Conservation (phyloP, 2,888 invertebrate species). For the Dendrolimus pini region DNA sequence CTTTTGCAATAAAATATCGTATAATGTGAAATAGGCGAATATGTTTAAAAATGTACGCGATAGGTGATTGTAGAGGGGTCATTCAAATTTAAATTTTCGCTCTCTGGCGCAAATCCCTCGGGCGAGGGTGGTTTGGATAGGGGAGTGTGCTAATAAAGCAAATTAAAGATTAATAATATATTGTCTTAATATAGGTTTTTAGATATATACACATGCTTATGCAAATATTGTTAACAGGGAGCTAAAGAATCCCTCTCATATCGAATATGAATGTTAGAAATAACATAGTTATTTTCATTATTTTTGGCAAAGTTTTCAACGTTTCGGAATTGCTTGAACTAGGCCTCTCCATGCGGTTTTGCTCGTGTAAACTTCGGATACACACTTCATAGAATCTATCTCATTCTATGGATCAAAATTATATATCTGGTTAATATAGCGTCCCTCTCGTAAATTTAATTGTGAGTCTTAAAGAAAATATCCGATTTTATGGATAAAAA, state of each 20-base stretch:
- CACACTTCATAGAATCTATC: too few species aligned
- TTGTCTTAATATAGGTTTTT: slow-evolving; percentile 66
- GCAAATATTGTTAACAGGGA: slow-evolving; percentile 34
- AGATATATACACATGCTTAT: slow-evolving; percentile 53
- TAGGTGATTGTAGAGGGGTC: slow-evolving; percentile 51
- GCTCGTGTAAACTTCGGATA: too few species aligned
- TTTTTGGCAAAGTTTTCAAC: too few species aligned
- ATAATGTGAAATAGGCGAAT: slow-evolving; percentile 17
- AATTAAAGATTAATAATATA: slow-evolving; percentile 77
- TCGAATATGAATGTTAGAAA: not conserved
- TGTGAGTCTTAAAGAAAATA: too few species aligned
- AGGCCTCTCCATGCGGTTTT: too few species aligned
- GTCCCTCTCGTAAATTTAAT: too few species aligned
- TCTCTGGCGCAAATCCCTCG: slow-evolving; percentile 59
- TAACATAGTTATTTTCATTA: too few species aligned
- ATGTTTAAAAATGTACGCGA: slow-evolving; percentile 39
- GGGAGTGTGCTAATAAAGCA: slow-evolving; percentile 72
- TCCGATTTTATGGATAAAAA: too few species aligned
- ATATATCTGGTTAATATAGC: too few species aligned
- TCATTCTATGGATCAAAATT: too few species aligned
- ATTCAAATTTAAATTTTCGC: slow-evolving; percentile 74
- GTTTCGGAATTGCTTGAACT: too few species aligned
- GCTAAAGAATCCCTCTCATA: not conserved
- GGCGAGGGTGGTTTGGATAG: slow-evolving; percentile 48
- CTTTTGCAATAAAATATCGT: not conserved